phyloP scores from a whole-genome alignment of 1,140 invertebrate genomes.

The Lineus longissimus region DNA sequence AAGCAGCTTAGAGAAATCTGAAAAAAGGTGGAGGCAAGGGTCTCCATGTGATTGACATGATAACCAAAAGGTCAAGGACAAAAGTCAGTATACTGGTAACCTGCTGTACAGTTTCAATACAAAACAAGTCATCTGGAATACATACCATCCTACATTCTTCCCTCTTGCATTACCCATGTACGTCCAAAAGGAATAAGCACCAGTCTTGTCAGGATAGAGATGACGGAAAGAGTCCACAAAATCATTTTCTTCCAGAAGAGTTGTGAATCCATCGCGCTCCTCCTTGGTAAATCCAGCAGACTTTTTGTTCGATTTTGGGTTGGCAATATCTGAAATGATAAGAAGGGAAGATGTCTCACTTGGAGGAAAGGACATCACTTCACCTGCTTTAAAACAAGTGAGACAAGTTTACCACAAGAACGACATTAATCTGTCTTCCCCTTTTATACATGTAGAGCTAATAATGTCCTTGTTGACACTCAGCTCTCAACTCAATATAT shows the following conservation, averaged over 20 bases:
- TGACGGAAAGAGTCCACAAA: conserved; percentile 86
- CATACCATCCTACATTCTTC: conserved; percentile 92
- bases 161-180: conserved; percentile 79
- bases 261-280: conserved; percentile 84
- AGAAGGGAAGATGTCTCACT: not conserved
- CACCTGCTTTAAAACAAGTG: not conserved
- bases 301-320: conserved; percentile 86
- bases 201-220: conserved; percentile 79
- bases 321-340: conserved; percentile 76
- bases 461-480: no score
- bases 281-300: conserved; percentile 94
- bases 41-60: no score
- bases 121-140: no score
- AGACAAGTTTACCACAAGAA: no score
- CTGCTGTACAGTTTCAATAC: no score
- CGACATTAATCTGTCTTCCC: no score
- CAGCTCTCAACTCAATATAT: no score
- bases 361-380: not conserved
- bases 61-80: no score
- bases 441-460: no score
- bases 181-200: conserved; percentile 92
- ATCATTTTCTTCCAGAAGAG: conserved; percentile 67
- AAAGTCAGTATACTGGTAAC: no score
- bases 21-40: no score
- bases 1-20: no score